Evolutionary conservation across 2,113 vertebrate genomes (phyloP).

Genomic region (Melanerpes formicivorus): DNA sequence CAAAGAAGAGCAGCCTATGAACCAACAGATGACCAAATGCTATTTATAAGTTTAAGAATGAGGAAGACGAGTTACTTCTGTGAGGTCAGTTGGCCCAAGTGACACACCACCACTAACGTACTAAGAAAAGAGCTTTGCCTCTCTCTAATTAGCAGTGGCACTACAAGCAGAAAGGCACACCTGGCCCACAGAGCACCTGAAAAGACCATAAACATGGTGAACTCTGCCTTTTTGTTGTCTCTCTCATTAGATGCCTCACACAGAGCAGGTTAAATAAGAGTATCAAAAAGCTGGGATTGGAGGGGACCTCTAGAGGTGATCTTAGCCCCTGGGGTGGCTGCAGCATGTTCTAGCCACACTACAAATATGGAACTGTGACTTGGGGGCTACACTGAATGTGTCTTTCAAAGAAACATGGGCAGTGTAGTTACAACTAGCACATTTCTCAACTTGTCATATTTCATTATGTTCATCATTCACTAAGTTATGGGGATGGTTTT

Average conservation of each 20-base stretch:
- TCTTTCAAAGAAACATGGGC: neutral
- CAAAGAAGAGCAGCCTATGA: neutral
- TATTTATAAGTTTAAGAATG: neutral
- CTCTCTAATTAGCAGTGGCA: neutral
- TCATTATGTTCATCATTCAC: neutral
- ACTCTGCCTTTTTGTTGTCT: neutral
- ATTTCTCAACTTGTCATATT: neutral
- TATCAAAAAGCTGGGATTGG: neutral
- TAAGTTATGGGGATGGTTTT: neutral
- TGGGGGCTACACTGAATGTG: neutral
- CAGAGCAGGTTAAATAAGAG: neutral
- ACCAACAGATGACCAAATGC: neutral
- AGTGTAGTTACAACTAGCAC: neutral
- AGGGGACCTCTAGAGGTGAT: neutral
- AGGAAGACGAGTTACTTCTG: neutral
- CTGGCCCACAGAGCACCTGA: neutral
- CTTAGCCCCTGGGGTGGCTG: neutral
- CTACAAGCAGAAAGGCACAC: neutral
- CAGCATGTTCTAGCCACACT: neutral
- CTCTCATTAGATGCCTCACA: neutral
- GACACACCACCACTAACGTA: neutral
- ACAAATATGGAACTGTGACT: neutral
- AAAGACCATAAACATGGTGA: neutral
- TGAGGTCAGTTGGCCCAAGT: neutral
- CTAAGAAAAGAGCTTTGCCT: accelerated